A percentile compares a stretch with the other conserved stretches of the same genome.
Conservation (phyloP, 2,797 vertebrate species). For the Microctenopoma stevenorrisi region DNA sequence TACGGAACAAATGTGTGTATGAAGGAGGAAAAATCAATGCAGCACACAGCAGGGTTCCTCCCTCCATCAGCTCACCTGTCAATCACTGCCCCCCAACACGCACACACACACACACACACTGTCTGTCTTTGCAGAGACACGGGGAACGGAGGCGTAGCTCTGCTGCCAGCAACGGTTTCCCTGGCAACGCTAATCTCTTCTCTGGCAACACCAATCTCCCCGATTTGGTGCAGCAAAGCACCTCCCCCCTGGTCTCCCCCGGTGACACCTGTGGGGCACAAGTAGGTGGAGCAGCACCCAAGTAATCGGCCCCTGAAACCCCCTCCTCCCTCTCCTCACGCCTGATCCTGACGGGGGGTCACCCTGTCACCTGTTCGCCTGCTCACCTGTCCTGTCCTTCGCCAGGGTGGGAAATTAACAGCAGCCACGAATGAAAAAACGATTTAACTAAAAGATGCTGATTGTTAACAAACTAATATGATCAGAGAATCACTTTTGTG, state of each 20-base stretch:
- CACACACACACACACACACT: slow-evolving; percentile 56
- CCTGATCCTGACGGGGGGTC: slow-evolving; percentile 8
- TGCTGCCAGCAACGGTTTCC: slow-evolving; percentile 93
- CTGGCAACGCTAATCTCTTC: slow-evolving; percentile 92
- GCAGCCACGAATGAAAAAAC: slow-evolving; percentile 5
- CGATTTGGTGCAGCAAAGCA: slow-evolving; percentile 95
- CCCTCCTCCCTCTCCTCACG: slow-evolving; percentile 21
- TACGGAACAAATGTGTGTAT: not conserved
- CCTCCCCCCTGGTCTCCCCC: slow-evolving; percentile 91
- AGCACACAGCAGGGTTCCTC: not conserved
- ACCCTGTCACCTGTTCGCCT: slow-evolving; percentile 1
- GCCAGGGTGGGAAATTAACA: slow-evolving; percentile 42
- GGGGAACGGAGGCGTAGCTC: slow-evolving; percentile 91
- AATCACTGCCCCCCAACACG: slow-evolving; percentile 25
- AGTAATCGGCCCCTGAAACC: not conserved
- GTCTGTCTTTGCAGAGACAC: slow-evolving; percentile 87
- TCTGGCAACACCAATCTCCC: slow-evolving; percentile 94
- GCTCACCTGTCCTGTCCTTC: not conserved
- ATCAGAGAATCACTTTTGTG: too few species aligned
- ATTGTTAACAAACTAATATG: too few species aligned
- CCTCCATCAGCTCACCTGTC: slow-evolving; percentile 46
- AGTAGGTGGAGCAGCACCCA: slow-evolving; percentile 70
- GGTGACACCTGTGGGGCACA: slow-evolving; percentile 88
- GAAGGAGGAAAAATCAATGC: not conserved
- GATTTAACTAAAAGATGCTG: too few species aligned